These are phyloP conservation scores for Mythimna loreyi DNA, from an alignment of 2,888 invertebrate genomes.

Conservation along the genomic window DNA sequence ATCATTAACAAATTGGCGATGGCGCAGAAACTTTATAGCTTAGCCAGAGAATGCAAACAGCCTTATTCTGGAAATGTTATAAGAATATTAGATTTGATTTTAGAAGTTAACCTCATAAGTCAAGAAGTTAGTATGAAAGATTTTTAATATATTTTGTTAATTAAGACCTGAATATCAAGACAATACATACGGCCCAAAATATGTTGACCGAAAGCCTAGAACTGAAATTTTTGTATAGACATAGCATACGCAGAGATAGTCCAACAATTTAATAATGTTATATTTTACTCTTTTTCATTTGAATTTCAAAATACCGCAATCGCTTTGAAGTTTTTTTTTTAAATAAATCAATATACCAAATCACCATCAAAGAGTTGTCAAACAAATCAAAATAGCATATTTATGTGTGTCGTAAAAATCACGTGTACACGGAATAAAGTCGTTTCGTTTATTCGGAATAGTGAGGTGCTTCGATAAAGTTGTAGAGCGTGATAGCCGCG, in stretches of 20 bases:
- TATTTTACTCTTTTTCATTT: neutral
- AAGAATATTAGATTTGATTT: neutral
- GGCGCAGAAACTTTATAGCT: constrained; percentile 73
- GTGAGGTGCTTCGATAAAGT: constrained; percentile 85
- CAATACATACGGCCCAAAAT: neutral
- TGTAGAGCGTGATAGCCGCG: constrained; percentile 89
- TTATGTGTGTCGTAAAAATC: constrained; percentile 71
- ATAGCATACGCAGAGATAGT: neutral
- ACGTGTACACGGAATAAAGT: constrained; percentile 73
- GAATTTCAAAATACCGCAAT: neutral
- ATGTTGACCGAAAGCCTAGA: neutral
- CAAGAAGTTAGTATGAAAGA: neutral
- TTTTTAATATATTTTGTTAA: neutral
- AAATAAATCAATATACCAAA: constrained; percentile 19
- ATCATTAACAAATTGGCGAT: constrained; percentile 87
- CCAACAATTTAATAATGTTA: neutral
- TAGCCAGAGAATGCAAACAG: constrained; percentile 43
- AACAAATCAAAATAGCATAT: constrained; percentile 74
- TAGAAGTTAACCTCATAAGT: neutral
- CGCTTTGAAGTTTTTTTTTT: constrained; percentile 9
- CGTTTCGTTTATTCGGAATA: constrained; percentile 78
- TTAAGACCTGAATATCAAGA: neutral
- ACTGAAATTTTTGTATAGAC: neutral
- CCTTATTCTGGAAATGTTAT: constrained; percentile 60
- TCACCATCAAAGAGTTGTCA: constrained; percentile 62